Evolutionary conservation across 2,888 invertebrate genomes (phyloP), one percentile per base, ranked within the genome.

Genomic region (Heteropelma amictum): DNA sequence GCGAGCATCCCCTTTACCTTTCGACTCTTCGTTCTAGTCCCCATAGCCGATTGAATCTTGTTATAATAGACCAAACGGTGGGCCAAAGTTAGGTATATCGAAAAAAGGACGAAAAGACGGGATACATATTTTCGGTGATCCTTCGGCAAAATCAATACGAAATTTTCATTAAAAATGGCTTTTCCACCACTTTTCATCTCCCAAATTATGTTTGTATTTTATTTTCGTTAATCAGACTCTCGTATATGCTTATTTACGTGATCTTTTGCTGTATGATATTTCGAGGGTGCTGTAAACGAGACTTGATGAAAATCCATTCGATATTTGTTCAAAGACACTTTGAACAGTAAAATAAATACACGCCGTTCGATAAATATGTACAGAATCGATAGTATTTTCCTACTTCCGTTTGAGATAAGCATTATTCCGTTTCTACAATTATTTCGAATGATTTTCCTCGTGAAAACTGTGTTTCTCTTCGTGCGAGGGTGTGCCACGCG

Each of bases 1-100:
- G 74, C 74, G 65, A 75, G 65, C 58, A 64, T 33, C 33, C 74
- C 74, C 58, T 71, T 70, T 65, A 71, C 65, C 71, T 75, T 71
- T 75, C 74, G 71, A 71, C 74, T 75, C 71, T 71, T 40, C 60
- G 12, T 53, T 47, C 28, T 54, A 28, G 60, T 47, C 54, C 45
- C 19, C 30, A 14, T 12, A 33, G 14, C 42, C 8, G 51, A 54
- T 65, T 42, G 38, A 71, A 71, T 60, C 40, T 75, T 60, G 40
- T 49, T 65, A 54, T 26, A 74, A 70, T 58, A 58, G 23, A 26
- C 10, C 30, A 8, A 47, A 17, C 30, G 10, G 10, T 17, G 12
- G 49, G 8, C 33, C 42, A 14, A 6, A 40, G 60, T 28, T 61
- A 51, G 64, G 68, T 56, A 54, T 38, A 47, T 33, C 19, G 17